Conservation (phyloP, 2,888 invertebrate species). For the Halictus quadricinctus region DNA sequence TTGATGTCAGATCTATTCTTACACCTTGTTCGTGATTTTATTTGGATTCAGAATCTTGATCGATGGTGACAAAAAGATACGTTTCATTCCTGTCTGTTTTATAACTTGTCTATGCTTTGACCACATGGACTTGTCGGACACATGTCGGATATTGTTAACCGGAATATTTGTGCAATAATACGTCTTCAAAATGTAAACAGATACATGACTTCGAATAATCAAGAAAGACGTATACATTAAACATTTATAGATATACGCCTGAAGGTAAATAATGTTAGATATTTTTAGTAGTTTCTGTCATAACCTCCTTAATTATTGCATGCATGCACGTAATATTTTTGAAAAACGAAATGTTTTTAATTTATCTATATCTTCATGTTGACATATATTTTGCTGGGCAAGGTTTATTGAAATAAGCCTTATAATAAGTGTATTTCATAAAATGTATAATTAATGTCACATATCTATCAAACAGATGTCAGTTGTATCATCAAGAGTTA, state of each 20-base stretch:
- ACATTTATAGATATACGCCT: neutral
- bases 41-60: neutral
- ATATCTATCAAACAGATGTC: constrained; percentile 76
- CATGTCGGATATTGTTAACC: constrained; percentile 12
- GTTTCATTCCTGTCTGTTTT: neutral
- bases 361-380: neutral
- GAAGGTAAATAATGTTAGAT: constrained; percentile 37
- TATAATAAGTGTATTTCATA: neutral
- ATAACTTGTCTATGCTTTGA: neutral
- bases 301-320: constrained; percentile 48
- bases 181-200: constrained; percentile 42
- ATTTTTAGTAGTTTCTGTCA: neutral
- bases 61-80: neutral
- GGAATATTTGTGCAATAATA: constrained; percentile 36
- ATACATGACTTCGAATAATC: neutral
- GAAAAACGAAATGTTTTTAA: neutral
- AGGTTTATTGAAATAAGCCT: neutral
- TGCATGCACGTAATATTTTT: constrained; percentile 36
- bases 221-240: constrained; percentile 5
- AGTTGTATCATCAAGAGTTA: constrained; percentile 77
- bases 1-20: neutral
- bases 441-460: constrained; percentile 13
- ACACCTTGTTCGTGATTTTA: neutral
- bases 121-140: constrained; percentile 35
- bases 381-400: neutral